phyloP scores from a whole-genome alignment of 2,888 invertebrate genomes.

The Lymantria dispar region DNA sequence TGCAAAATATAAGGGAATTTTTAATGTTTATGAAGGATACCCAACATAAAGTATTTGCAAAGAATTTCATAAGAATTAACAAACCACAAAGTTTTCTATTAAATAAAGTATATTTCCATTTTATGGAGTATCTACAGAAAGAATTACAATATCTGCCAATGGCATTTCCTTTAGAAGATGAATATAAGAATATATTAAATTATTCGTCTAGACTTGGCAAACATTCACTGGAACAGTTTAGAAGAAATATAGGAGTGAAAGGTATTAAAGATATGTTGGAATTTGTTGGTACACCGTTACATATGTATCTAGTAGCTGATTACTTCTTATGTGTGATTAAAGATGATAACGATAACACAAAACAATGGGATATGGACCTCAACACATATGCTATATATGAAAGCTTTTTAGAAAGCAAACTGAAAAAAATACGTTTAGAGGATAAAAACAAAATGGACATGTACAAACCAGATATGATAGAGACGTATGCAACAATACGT shows the following conservation, averaged over 20 bases:
- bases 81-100: neutral
- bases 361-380: constrained; percentile 8
- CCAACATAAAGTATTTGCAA: neutral
- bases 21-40: neutral
- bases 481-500: neutral
- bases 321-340: constrained; percentile 6
- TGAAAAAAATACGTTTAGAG: constrained; percentile 12
- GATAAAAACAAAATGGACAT: constrained; percentile 15
- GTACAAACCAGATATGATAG: constrained; percentile 8
- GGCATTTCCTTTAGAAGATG: neutral
- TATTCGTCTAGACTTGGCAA: neutral
- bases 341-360: neutral
- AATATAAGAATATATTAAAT: neutral
- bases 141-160: neutral
- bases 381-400: constrained; percentile 11
- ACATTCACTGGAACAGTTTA: neutral
- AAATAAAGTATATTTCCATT: neutral
- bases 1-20: neutral
- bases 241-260: neutral
- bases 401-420: constrained; percentile 9
- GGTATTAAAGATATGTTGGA: neutral
- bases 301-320: constrained; percentile 7
- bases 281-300: constrained; percentile 5
- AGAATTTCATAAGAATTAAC: neutral
- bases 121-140: neutral